Conservation (phyloP, 2,797 vertebrate species). For the Nothura maculosa region DNA sequence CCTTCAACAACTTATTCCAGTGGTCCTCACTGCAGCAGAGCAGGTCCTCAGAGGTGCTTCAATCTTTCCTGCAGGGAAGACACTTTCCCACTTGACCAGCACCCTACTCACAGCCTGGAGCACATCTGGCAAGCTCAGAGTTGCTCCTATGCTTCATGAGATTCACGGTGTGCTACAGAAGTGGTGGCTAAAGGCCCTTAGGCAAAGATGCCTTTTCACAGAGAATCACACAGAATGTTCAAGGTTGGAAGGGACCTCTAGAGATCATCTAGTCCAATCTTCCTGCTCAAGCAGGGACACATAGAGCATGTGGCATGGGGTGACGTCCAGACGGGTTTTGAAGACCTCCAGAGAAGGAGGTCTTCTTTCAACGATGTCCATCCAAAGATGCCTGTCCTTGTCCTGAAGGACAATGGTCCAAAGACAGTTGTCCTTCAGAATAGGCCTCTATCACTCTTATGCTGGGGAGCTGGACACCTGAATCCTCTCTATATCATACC, state of each 20-base stretch:
- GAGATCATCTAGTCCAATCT: too few relatives aligned
- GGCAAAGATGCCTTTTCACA: background rate
- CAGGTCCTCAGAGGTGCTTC: background rate
- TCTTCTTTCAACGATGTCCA: too few relatives aligned
- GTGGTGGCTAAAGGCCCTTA: too few relatives aligned
- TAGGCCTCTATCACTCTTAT: background rate
- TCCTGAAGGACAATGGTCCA: background rate
- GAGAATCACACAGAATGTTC: too few relatives aligned
- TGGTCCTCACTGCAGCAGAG: background rate
- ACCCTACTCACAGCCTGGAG: background rate
- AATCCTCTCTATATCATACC: background rate
- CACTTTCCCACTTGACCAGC: background rate
- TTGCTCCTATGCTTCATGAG: background rate
- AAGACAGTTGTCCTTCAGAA: background rate
- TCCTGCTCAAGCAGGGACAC: too few relatives aligned
- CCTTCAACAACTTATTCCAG: background rate
- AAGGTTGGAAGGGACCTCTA: too few relatives aligned
- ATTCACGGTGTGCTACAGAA: background rate
- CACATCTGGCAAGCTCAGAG: background rate
- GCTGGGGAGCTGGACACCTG: conserved; percentile 8
- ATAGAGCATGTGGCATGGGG: too few relatives aligned
- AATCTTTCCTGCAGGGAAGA: background rate
- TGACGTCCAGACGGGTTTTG: too few relatives aligned
- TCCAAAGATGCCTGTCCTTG: too few relatives aligned
- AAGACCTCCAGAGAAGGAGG: too few relatives aligned